Evolutionary conservation across 2,113 vertebrate genomes (phyloP), one percentile per base, ranked within the genome.

Genomic region (Heptranchias perlo): DNA sequence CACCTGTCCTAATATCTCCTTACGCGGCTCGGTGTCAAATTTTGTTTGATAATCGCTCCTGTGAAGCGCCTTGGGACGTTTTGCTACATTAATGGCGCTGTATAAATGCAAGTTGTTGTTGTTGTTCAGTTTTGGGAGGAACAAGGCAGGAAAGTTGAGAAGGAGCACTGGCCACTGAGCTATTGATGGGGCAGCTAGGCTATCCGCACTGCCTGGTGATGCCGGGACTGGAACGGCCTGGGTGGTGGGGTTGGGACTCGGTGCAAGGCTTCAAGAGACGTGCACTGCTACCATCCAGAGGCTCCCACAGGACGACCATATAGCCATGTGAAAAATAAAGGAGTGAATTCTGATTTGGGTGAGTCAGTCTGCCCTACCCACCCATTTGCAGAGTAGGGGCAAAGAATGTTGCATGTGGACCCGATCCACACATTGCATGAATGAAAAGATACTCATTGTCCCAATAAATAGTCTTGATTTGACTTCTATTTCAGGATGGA

Each of bases 401-500:
- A 28, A 31, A 47, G 28, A 91, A 58, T 58, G 49, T 14, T 44
- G n/a, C 3, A 3, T n/a, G 16, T 6, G 4, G 2, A 21, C 39
- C 39, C 0, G 5, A 39, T 23, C 39, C 39, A 44, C 39, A 47
- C 1, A 23, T 6, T 82, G 4, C 44, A 39, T 47, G 78, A 82
- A 16, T 82, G 1, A 18, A n/a, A 82, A 39, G 16, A 47, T 21
- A 44, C 78, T 47, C n/a, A 82, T 16, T 35, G 87, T 58, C 87
- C 25, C 52, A 64, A 6, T 93, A 39, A 96, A 76, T 4, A 44
- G 10, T 73, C 39, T 73, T 39, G 10, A 35, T 96, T 96, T 96
- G 47, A 78, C 18, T 96, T 96, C 6, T 78, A 6, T 84, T 84
- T 2, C 95, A 96, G 95, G 95, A 78, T 11, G 95, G 95, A 49